Evolutionary conservation across 1,140 invertebrate species (phyloP), one percentile per base, ranked within the genome.

Genomic region (Odontomachus brunneus): DNA sequence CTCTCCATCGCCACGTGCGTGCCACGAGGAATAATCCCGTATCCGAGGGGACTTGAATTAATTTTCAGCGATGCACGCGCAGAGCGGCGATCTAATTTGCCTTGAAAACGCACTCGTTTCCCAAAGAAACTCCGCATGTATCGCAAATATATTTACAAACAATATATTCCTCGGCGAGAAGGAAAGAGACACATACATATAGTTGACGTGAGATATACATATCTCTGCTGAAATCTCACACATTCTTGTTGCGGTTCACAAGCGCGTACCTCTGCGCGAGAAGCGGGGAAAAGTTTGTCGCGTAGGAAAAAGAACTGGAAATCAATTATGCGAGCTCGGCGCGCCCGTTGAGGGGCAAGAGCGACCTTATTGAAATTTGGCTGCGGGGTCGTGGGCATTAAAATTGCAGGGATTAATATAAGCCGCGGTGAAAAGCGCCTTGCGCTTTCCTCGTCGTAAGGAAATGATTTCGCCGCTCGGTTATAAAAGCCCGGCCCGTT

Each of bases 391-490:
- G 83, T 44, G 60, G 76, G 83, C 89, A 89, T 92, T 88, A 91
- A 92, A 91, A 89, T 91, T 91, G 85, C 89, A 90, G 63, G 88
- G 88, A 90, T 90, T 91, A 91, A 91, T 89, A 90, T 89, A 85
- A 82, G 73, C 81, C 63, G 80, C 53, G 82, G 82, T 78, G 82
- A 72, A 66, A 66, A 82, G 78, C 60, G 74, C 74, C 62, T 63
- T 75, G 57, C 82, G 65, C 44, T 62, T 73, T 51, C n/a, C 51
- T 84, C 71, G 84, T 62, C 71, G 84, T 62, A 73, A 80, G 80
- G 72, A 87, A 86, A 87, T 59, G 83, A 73, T 67, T 55, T 49
- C 82, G 82, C 15, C 66, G 62, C 22, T 57, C 29, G 26, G 49
- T 53, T 82, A 83, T 83, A 55, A 82, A 71, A 65, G 49, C 66